These are phyloP conservation scores for Prionace glauca DNA, from an alignment of 2,797 vertebrate genomes.

Conservation along the genomic window DNA sequence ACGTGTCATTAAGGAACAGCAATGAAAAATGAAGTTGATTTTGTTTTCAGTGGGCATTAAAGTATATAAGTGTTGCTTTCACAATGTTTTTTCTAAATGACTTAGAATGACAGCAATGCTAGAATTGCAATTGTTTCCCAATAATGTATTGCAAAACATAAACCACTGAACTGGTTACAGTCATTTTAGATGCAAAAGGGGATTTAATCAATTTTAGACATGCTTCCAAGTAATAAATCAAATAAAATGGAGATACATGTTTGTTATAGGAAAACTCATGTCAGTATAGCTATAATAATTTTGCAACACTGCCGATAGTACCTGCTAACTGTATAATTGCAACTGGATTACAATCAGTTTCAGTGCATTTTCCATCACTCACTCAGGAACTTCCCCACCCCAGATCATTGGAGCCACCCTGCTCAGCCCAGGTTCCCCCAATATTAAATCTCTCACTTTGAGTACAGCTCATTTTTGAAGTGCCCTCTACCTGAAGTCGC, in stretches of 20 bases:
- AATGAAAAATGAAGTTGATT: conserved; percentile 29
- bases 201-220: conserved; percentile 4
- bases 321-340: neutral
- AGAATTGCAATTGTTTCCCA: neutral
- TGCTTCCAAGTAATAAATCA: neutral
- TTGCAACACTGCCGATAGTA: neutral
- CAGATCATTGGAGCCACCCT: too few species aligned
- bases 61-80: neutral
- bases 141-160: neutral
- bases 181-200: conserved; percentile 6
- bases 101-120: neutral
- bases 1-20: neutral
- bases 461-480: too few species aligned
- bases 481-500: too few species aligned
- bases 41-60: neutral
- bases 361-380: neutral
- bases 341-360: neutral
- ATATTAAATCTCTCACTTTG: too few species aligned
- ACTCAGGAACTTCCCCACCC: too few species aligned
- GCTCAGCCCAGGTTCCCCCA: too few species aligned
- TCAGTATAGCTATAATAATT: neutral
- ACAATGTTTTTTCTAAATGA: neutral
- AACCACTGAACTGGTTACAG: neutral
- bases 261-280: neutral
- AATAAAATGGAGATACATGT: neutral